These are phyloP conservation scores for Cetonia aurata DNA, from an alignment of 2,888 invertebrate species.

Conservation along the genomic window DNA sequence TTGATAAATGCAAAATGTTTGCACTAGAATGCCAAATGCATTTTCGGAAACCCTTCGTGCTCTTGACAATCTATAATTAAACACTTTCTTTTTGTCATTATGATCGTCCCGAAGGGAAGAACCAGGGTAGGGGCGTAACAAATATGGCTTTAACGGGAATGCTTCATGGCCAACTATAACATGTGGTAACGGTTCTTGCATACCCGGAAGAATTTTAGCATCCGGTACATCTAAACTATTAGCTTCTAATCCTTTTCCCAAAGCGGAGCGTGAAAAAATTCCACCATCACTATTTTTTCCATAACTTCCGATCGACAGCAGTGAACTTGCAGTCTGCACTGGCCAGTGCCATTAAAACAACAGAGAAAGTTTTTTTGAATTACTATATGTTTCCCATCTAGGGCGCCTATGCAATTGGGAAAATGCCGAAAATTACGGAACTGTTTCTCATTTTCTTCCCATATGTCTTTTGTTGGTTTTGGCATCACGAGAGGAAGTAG, in stretches of 20 bases:
- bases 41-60: background rate
- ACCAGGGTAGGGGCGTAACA: background rate
- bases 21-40: too few relatives aligned
- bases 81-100: background rate
- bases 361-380: background rate
- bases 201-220: too few relatives aligned
- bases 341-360: background rate
- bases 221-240: too few relatives aligned
- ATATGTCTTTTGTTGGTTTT: constrained; percentile 42
- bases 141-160: background rate
- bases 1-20: background rate
- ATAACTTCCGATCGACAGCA: background rate
- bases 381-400: background rate
- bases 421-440: constrained; percentile 48
- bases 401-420: constrained; percentile 49
- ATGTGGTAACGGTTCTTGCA: background rate
- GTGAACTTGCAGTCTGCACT: background rate
- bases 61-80: background rate
- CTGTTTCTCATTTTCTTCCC: constrained; percentile 45
- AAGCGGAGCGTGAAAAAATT: background rate
- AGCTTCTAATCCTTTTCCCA: background rate
- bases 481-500: constrained; percentile 35
- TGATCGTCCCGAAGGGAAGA: background rate
- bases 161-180: background rate
- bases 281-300: constrained; percentile 3